Conservation (phyloP, 2,888 invertebrate genomes). For the Melanotus villosus region DNA sequence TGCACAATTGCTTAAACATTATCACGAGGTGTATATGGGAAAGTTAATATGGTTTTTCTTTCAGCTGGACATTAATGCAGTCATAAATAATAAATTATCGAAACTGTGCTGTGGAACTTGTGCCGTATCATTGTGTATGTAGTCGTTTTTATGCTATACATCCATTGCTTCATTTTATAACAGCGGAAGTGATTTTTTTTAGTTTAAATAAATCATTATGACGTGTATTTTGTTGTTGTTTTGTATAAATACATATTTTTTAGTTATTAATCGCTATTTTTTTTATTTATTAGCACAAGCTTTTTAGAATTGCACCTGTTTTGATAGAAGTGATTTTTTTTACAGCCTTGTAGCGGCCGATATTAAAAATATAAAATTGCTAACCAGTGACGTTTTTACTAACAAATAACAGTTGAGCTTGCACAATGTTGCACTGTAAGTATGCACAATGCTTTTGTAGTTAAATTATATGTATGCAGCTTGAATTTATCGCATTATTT, state of each 20-base stretch:
- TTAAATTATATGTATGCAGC: not conserved
- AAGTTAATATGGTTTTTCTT: conserved; percentile 37
- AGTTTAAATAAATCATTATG: conserved; percentile 7
- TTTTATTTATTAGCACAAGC: not conserved
- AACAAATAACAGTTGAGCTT: conserved; percentile 28
- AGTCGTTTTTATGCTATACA: conserved; percentile 24
- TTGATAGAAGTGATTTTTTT: conserved; percentile 17
- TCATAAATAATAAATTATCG: conserved; percentile 30
- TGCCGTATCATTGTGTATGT: conserved; percentile 39
- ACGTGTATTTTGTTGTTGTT: conserved; percentile 17
- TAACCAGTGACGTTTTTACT: conserved; percentile 25
- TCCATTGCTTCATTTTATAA: not conserved
- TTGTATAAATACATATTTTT: not conserved
- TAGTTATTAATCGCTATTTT: not conserved
- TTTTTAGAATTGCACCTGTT: not conserved
- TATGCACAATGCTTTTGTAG: conserved; percentile 11
- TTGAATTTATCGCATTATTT: not conserved
- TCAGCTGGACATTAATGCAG: conserved; percentile 48
- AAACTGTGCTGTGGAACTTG: conserved; percentile 37
- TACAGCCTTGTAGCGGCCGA: conserved; percentile 39
- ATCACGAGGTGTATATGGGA: not conserved
- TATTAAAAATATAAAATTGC: conserved; percentile 30
- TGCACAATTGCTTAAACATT: not conserved
- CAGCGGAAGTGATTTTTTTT: not conserved
- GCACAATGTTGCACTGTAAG: conserved; percentile 19